These are phyloP conservation scores for Eupithecia pulchellata DNA, from an alignment of 2,888 invertebrate genomes.

Conservation along the genomic window DNA sequence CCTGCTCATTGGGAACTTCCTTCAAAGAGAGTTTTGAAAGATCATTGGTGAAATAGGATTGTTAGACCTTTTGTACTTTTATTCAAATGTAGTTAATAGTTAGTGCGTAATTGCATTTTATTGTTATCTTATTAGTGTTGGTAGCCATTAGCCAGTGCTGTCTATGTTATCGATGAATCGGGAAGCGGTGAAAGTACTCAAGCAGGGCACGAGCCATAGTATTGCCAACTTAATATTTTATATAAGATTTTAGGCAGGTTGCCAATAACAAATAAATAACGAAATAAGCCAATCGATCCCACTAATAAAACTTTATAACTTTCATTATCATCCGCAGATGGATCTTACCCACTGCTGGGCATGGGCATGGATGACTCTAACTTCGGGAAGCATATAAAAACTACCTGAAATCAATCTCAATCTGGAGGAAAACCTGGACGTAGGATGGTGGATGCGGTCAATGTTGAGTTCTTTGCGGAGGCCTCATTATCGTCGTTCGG, in stretches of 20 bases:
- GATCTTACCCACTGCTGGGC: too few relatives aligned
- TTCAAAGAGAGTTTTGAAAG: not conserved
- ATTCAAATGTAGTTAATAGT: conserved; percentile 6
- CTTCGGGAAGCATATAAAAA: too few relatives aligned
- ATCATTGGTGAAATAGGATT: conserved; percentile 1
- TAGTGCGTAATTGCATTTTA: conserved; percentile 16
- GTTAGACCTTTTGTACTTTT: not conserved
- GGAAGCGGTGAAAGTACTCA: conserved; percentile 82
- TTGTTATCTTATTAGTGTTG: conserved; percentile 38
- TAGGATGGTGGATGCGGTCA: not conserved
- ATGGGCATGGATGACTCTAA: too few relatives aligned
- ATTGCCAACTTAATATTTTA: conserved; percentile 2
- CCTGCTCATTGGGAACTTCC: not conserved
- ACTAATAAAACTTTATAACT: too few relatives aligned
- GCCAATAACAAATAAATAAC: too few relatives aligned
- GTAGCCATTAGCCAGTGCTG: conserved; percentile 46
- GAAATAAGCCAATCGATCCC: too few relatives aligned
- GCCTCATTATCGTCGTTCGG: too few relatives aligned
- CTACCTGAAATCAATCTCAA: not conserved
- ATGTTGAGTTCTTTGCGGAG: not conserved
- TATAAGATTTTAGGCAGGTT: not conserved
- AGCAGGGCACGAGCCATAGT: conserved; percentile 62
- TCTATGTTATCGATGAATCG: conserved; percentile 65
- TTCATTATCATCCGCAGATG: too few relatives aligned
- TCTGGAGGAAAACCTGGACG: not conserved